Evolutionary conservation across 2,113 vertebrate genomes (phyloP), one percentile per base, ranked within the genome.

Genomic region (Antechinus flavipes): DNA sequence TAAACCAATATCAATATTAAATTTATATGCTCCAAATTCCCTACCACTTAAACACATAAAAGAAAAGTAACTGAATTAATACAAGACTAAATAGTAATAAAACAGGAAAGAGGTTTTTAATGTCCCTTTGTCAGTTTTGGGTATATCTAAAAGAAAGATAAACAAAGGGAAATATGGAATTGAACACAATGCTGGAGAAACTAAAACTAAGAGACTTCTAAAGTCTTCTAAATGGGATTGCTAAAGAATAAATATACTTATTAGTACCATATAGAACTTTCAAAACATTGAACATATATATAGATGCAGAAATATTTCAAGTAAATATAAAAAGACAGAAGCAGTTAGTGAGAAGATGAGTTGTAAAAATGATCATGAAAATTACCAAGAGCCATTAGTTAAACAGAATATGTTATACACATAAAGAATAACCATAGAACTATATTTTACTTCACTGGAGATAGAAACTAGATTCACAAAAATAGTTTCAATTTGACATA

Each of bases 341-440:
- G 92, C 50, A 90, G 9, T 92, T n/a, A 54, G 0, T 47, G 8
- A 26, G 58, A 11, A 46, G 16, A 61, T 11, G 46, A 23, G 12
- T 26, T 47, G 2, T 19, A 52, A n/a, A 89, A 90, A 14, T 54
- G 42, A 84, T 84, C n/a, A 94, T 2, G 46, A 55, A 35, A 93
- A 49, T 90, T 95, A 76, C 76, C 23, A 93, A 92, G 54, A 92
- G 49, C 54, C 8, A 90, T 26, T 16, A 54, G 54, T 90, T 95
- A 61, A 94, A 93, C 7, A 91, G 91, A 25, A 97, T 90, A 53
- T 3, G 50, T 50, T 92, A 23, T 23, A 84, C 35, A 84, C 16
- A 42, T 42, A 3, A 42, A 42, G 14, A 84, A 23, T 84, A 84
- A 84, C 7, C n/a, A 42, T 42, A 84, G 19, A 84, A 35, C 1